phyloP scores from a whole-genome alignment of 1,140 invertebrate genomes.

The Antheraea mylitta region DNA sequence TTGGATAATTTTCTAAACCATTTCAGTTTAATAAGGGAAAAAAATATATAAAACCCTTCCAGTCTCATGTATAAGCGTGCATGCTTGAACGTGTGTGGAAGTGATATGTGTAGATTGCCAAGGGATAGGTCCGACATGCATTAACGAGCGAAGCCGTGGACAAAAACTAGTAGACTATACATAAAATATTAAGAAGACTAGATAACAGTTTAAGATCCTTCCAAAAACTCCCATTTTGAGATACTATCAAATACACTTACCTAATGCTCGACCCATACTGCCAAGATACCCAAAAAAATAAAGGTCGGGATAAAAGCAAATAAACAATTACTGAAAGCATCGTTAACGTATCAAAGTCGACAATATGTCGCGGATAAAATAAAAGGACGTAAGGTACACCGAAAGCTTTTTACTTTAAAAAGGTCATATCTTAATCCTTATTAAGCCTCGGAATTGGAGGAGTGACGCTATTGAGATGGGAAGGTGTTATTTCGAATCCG shows the following conservation, averaged over 20 bases:
- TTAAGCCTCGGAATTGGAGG: slow-evolving; percentile 61
- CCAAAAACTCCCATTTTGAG: too few relatives aligned
- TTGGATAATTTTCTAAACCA: too few relatives aligned
- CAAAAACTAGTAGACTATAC: too few relatives aligned
- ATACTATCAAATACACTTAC: not conserved
- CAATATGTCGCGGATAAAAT: slow-evolving; percentile 36
- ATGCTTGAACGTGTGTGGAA: too few relatives aligned
- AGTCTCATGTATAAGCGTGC: too few relatives aligned
- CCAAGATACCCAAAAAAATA: not conserved
- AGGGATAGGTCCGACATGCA: too few relatives aligned
- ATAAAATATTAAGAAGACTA: too few relatives aligned
- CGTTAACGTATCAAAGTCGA: slow-evolving; percentile 31
- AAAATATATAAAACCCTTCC: too few relatives aligned
- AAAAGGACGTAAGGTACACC: slow-evolving; percentile 58
- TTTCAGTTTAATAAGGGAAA: too few relatives aligned
- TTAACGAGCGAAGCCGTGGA: too few relatives aligned
- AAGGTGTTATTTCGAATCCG: slow-evolving; percentile 67
- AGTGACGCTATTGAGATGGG: slow-evolving; percentile 57
- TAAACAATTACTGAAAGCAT: slow-evolving; percentile 19
- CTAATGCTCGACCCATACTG: not conserved
- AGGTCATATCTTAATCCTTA: slow-evolving; percentile 75
- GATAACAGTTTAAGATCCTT: too few relatives aligned
- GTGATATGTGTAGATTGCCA: too few relatives aligned
- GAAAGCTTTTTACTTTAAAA: slow-evolving; percentile 72
- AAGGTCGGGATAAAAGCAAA: not conserved